Evolutionary conservation across 1,140 invertebrate genomes (phyloP).

Genomic region (Reticulitermes speratus): DNA sequence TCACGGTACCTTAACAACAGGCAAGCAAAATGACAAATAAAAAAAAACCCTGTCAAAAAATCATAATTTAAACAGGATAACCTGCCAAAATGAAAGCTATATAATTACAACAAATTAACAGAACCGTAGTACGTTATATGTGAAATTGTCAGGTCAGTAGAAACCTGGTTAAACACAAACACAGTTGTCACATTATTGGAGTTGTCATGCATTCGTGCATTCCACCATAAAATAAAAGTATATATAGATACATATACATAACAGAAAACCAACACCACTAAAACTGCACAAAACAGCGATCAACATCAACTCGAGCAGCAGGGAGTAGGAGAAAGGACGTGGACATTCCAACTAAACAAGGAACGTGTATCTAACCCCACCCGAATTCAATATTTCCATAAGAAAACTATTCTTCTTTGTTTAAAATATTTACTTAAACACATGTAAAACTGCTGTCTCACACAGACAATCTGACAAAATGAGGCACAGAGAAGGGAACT

Average conservation of each 20-base stretch:
- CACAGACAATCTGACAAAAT: not conserved
- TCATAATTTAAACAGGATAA: not conserved
- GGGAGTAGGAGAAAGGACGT: not conserved
- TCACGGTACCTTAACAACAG: not conserved
- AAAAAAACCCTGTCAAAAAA: not conserved
- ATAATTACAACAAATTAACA: not conserved
- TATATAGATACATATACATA: not conserved
- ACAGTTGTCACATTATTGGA: not conserved
- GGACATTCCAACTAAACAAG: not conserved
- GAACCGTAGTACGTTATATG: not conserved
- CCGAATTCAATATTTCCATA: not conserved
- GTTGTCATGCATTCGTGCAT: not conserved
- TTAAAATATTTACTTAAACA: not conserved
- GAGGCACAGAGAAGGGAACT: not conserved
- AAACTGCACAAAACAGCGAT: not conserved
- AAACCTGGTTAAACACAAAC: not conserved
- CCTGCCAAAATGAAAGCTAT: not conserved
- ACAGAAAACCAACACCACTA: not conserved
- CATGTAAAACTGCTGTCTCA: not conserved
- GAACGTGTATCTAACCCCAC: not conserved
- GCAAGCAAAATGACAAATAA: not conserved
- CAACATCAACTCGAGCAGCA: conserved; percentile 4
- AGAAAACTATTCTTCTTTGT: not conserved
- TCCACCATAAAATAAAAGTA: not conserved
- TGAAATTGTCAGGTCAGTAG: not conserved